Conservation (phyloP, 2,113 vertebrate genomes). For the Sinocyclocheilus maitianheensis region DNA sequence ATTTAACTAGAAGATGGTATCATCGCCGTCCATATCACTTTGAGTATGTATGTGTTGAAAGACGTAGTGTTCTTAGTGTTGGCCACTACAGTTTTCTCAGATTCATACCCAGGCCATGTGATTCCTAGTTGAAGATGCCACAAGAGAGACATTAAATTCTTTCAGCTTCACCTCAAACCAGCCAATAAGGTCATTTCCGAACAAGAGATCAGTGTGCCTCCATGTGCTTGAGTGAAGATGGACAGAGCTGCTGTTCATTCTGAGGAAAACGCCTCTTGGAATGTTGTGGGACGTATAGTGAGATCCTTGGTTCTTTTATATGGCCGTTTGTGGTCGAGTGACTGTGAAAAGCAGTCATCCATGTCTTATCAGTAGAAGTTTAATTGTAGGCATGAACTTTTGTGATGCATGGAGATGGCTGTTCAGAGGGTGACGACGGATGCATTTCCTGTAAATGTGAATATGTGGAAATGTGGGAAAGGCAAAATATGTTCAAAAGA, state of each 20-base stretch:
- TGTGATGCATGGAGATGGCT: not conserved
- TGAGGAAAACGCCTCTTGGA: conserved; percentile 36
- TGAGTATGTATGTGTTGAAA: conserved; percentile 34
- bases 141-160: conserved; percentile 33
- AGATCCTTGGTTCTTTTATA: conserved; percentile 36
- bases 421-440: not conserved
- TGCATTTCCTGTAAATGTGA: conserved; percentile 28
- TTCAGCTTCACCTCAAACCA: conserved; percentile 41
- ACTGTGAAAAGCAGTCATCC: not conserved
- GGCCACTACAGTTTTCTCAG: conserved; percentile 17
- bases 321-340: conserved; percentile 29
- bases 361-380: conserved; percentile 25
- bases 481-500: not conserved
- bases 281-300: conserved; percentile 20
- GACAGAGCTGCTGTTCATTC: conserved; percentile 49
- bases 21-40: conserved; percentile 18
- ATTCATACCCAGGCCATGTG: conserved; percentile 42
- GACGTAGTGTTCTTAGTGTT: conserved; percentile 35
- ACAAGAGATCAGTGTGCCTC: conserved; percentile 54
- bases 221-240: conserved; percentile 40
- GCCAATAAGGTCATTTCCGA: conserved; percentile 36
- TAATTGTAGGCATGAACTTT: conserved; percentile 28
- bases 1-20: conserved; percentile 53
- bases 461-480: conserved; percentile 10
- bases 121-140: conserved; percentile 28